Evolutionary conservation across 2,113 vertebrate species (phyloP), one percentile per base, ranked within the genome.

Genomic region (Neolamprologus longior): DNA sequence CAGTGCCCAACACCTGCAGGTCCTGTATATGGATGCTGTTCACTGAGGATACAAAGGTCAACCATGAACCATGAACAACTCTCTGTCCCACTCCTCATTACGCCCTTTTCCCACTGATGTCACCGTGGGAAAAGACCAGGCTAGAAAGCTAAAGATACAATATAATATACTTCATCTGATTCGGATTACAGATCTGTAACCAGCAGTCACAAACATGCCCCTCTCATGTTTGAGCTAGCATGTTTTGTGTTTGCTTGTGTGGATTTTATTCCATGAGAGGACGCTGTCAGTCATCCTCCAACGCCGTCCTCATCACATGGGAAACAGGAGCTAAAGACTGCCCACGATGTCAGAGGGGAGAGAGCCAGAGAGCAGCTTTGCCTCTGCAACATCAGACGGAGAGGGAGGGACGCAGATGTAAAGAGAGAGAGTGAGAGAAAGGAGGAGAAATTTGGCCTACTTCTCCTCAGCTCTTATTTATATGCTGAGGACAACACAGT

Each of bases 381-480:
- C 42, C 63, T 28, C 52, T 78, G 82, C 80, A 54, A 26, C 80
- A 80, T 88, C 73, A 84, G 81, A 21, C 37, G 21, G 84, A 66
- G 80, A 86, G 2, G 83, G 55, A 66, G 80, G 85, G 71, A 66
- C 37, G 61, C 53, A 61, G 80, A 90, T 40, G 17, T 61, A 68
- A 58, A 81, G 80, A 84, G 89, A 86, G 24, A 31, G 81, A 90
- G 86, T 24, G 84, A 85, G 52, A 80, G 78, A n/a, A 84, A 66
- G 84, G 85, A 88, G 85, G 82, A 89, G 82, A 92, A 92, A 86
- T 87, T 66, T 95, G 95, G 95, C 95, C 95, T 94, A 95, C 89
- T 95, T 96, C 90, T 92, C 11, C 52, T 85, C 35, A 76, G 82
- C 89, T 37, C 61, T 95, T 90, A 92, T 94, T 95, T 91, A 92